phyloP scores from a whole-genome alignment of 1,140 invertebrate species.

The Lucilia cuprina region DNA sequence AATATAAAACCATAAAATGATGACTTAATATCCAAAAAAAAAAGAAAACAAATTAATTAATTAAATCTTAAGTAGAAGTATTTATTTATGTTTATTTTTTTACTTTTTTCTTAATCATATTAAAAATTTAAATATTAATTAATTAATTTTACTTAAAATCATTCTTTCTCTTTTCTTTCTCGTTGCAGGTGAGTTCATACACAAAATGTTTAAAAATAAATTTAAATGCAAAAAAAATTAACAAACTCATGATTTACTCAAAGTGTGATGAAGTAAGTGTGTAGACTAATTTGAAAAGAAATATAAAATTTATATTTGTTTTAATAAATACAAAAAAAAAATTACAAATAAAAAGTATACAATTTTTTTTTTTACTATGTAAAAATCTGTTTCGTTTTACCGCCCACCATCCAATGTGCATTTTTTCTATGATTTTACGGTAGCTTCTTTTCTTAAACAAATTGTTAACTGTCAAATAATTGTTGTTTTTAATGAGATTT shows the following conservation, averaged over 20 bases:
- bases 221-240: neutral
- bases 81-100: no score
- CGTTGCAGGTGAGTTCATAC: neutral
- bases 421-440: no score
- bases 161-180: neutral
- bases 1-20: no score
- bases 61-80: no score
- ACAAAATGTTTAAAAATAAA: neutral
- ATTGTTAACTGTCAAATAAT: neutral
- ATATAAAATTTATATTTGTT: neutral
- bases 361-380: neutral
- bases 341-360: no score
- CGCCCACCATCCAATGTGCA: no score
- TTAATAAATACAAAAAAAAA: neutral
- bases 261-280: neutral
- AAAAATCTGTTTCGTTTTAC: no score
- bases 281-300: neutral
- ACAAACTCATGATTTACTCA: neutral
- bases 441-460: neutral
- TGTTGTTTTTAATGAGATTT: conserved; percentile 11
- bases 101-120: neutral
- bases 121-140: neutral
- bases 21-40: no score
- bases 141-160: neutral
- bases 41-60: no score